Base-by-base conservation (phyloP, 2,888 invertebrate genomes). In the Empis stercorea region DNA sequence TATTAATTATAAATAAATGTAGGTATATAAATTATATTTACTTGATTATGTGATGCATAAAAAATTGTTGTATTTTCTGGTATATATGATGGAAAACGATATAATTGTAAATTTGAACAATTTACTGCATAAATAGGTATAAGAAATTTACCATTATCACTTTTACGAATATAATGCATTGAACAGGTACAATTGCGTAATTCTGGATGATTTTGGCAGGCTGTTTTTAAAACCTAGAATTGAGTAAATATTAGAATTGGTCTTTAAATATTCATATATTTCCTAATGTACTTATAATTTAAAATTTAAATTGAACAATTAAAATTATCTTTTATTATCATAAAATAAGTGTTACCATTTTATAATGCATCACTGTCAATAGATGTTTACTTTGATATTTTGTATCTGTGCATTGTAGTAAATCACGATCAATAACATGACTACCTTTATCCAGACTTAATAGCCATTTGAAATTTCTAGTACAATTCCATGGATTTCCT, bases 401-500 rank as follows among this genome's bases (percentile, higher is more conserved):
- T 15, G 59, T 56, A 58, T 70, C 69, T 2, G 59, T 57, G 48
- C 69, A 70, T 16, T 59, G 49, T 11, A 70, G 50, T 32, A 58
- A 48, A n/a, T 62, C 60, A 10, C 61, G 59, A 59, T 70, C 69
- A 2, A 56, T 58, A 2, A 70, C 60, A 11, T 60, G 48, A 3
- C 54, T 53, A 1, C 59, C 57, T 48, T 65, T 64, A 10, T 64
- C 61, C 3, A 60, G 55, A 52, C 59, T 57, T 13, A 64, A 48
- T 11, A 70, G 44, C 68, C 70, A 70, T 53, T 64, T 65, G 30
- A 70, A 61, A 44, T 64, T 67, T 27, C 59, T 59, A 0, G 65
- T 63, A 47, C 69, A 70, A 51, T 70, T 68, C 68, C 68, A 70
- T 0, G 61, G 62, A 57, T 70, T 70, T 11, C 61, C 64, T 59